Percentiles rank a stretch among this genome's conserved stretches.
These are phyloP conservation scores for Nanorana parkeri DNA, from an alignment of 2,113 vertebrate species.

Conservation along the genomic window DNA sequence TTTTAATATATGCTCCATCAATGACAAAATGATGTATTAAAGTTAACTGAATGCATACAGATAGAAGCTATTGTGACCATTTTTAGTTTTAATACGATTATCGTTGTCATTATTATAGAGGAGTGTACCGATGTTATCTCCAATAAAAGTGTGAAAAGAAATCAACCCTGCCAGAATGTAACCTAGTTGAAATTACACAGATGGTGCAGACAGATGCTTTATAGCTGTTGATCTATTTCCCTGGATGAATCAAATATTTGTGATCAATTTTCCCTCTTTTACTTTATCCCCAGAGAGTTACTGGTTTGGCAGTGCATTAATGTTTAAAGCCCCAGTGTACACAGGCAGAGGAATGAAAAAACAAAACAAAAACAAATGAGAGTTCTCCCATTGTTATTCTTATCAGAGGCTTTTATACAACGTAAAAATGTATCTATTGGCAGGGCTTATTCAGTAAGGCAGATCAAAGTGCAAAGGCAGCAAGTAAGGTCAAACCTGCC, in stretches of 20 bases:
- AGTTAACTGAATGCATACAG: conserved; percentile 7
- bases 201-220: conserved; percentile 51
- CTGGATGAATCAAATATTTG: conserved; percentile 53
- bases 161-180: conserved; percentile 44
- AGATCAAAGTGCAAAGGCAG: too few relatives aligned
- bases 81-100: conserved; percentile 24
- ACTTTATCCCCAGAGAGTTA: conserved; percentile 23
- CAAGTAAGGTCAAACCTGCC: too few relatives aligned
- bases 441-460: too few relatives aligned
- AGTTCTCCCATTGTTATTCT: background rate
- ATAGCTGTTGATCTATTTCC: conserved; percentile 38
- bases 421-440: too few relatives aligned
- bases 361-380: background rate
- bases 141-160: conserved; percentile 39
- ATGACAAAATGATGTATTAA: conserved; percentile 13
- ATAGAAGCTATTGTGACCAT: conserved; percentile 34
- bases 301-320: conserved; percentile 32
- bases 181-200: conserved; percentile 51
- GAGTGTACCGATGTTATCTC: conserved; percentile 42
- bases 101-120: conserved; percentile 42
- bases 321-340: conserved; percentile 28
- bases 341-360: conserved; percentile 7
- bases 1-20: conserved; percentile 24
- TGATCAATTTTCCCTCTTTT: conserved; percentile 45
- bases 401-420: background rate